phyloP scores from a whole-genome alignment of 2,797 vertebrate genomes.

The Protosalanx chinensis region DNA sequence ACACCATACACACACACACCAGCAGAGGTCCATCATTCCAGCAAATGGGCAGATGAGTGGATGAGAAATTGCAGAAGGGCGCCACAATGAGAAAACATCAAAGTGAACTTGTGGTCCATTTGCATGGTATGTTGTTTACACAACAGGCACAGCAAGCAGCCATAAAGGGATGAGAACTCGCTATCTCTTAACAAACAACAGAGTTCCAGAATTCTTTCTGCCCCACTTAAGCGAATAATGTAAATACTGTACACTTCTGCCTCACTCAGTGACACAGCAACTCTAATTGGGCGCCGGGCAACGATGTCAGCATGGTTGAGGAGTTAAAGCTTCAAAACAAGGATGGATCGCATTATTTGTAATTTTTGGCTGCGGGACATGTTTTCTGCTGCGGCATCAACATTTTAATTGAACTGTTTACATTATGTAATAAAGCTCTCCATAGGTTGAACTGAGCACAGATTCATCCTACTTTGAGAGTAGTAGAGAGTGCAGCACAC shows the following conservation, averaged over 20 bases:
- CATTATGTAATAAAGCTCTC: slow-evolving; percentile 2
- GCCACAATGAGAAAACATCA: background rate
- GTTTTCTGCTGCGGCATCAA: background rate
- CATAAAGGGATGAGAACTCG: background rate
- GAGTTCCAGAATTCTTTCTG: slow-evolving; percentile 41
- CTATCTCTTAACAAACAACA: background rate
- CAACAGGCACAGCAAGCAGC: background rate
- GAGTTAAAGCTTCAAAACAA: slow-evolving; percentile 35
- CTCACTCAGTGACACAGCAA: background rate
- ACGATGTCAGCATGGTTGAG: slow-evolving; percentile 32
- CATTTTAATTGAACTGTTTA: slow-evolving; percentile 47
- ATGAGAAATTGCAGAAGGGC: background rate
- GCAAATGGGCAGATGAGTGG: background rate
- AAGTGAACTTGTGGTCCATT: background rate
- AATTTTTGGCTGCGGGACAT: slow-evolving; percentile 36
- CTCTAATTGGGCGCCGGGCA: slow-evolving; percentile 47
- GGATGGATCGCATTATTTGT: slow-evolving; percentile 42
- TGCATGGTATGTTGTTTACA: background rate
- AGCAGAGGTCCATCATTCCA: background rate
- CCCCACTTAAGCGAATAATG: slow-evolving; percentile 64
- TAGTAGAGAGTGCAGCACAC: no score
- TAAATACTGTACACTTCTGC: slow-evolving; percentile 48
- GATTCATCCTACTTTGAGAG: background rate
- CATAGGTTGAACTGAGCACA: background rate
- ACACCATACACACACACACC: slow-evolving; percentile 3